Evolutionary conservation across 64 coral and sea anemone genomes (phyloP), one percentile per base, ranked within the genome.

Genomic region (Pocillopora verrucosa): DNA sequence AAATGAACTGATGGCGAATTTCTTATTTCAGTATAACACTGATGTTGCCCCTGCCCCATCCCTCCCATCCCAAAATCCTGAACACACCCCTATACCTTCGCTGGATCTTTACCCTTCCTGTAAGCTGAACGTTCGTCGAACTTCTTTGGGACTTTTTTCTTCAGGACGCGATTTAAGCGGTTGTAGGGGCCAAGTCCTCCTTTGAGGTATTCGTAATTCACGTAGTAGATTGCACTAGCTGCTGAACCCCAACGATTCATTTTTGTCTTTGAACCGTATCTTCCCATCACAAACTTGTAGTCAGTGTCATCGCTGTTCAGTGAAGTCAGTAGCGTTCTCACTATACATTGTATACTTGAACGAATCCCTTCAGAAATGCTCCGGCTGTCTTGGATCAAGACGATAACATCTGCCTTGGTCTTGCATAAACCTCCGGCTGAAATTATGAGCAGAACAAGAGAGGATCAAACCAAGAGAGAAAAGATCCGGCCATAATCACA

Each of bases 311-410:
- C 59, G 63, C 13, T 36, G 0, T 22, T 26, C 17, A 83, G 80
- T 13, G 17, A 13, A 34, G 59, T 63, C 41, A 83, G 26, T 17
- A 83, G 26, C 22, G 35, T 41, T 83, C 59, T 20, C 13, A 83
- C 80, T 15, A 63, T 22, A 2, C 11, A 30, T 83, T 83, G 14
- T 83, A 83, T 67, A 13, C 34, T 83, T 64, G 13, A 4, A 83
- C 61, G 11, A 25, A 34, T 83, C 24, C 11, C 11, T 34, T 15
- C 19, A 58, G 80, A 83, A 63, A 83, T 83, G 63, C 10, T 12
- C 25, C 30, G 59, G 63, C 80, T 83, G 80, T 83, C 80, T 83
- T 83, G 80, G 63, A 83, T 63, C 59, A 83, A 22, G 19, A 83
- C 35, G 13, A 63, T 25, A 13, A 83, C 80, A 83, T 83, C 80